Base-by-base conservation (phyloP, 2,113 vertebrate species). In the Pristiophorus japonicus region DNA sequence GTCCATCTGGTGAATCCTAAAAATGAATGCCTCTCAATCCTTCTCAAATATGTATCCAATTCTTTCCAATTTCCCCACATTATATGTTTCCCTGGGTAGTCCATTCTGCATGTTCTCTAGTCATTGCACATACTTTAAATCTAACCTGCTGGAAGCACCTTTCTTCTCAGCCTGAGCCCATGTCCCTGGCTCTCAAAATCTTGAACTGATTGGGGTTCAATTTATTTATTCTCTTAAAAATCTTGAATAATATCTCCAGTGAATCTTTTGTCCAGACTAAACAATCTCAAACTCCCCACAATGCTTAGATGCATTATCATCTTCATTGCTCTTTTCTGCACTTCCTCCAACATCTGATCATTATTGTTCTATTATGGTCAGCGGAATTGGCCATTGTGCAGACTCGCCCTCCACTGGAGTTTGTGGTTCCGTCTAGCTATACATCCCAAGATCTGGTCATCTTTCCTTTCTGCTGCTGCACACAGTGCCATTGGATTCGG, bases 61-160 rank as follows among this genome's bases (percentile, higher is more conserved):
- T 81, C 75, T 81, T 38, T 81, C 75, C 42, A 92, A 92, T 92
- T 92, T 92, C 20, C 59, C 88, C 88, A 92, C 88, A 92, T 90
- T 90, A 62, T 65, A 34, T 38, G 88, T 16, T 63, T 92, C 88
- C 88, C 59, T 22, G 14, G n/a, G 34, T 55, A 38, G 55, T 62
- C 55, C 14, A 91, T 91, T 91, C 88, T 55, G 63, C n/a, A 65
- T 62, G n/a, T 65, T 92, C 14, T 16, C 59, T 22, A 62, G 62
- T 55, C 51, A 30, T 75, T 75, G 73, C 73, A 75, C 73, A n/a
- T 42, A 81, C 75, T 65, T 63, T 63, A 81, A 81, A 81, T 81
- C 16, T 45, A 65, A 92, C 59, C 59, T 92, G n/a, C 22, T 65
- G n/a, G 59, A 91, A 65, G 51, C 30, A 51, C 6, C 22, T 59